Evolutionary conservation across 2,113 vertebrate species (phyloP).

Genomic region (Channa maculata): DNA sequence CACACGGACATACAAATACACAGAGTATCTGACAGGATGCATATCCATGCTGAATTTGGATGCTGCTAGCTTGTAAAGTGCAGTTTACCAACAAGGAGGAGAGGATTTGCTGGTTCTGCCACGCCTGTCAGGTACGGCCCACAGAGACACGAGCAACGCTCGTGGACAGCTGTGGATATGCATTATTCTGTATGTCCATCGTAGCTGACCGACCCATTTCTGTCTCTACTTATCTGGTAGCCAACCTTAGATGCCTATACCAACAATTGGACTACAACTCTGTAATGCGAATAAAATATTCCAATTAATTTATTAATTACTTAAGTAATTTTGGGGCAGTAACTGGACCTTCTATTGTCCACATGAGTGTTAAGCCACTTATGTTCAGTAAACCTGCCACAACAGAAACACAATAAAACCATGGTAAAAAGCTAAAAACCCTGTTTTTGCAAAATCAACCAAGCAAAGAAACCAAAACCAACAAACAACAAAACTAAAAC

Average conservation of each 20-base stretch:
- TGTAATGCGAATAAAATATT: neutral
- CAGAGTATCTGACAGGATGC: slow-evolving; percentile 51
- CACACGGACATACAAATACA: slow-evolving; percentile 33
- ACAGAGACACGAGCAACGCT: slow-evolving; percentile 22
- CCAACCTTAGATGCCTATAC: neutral
- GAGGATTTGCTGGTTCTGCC: slow-evolving; percentile 43
- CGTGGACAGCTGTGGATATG: slow-evolving; percentile 49
- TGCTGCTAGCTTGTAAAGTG: slow-evolving; percentile 43
- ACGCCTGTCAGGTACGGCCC: slow-evolving; percentile 29
- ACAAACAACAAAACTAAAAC: slow-evolving; percentile 19
- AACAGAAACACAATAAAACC: neutral
- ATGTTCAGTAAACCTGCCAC: no score
- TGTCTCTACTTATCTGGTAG: slow-evolving; percentile 42
- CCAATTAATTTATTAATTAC: neutral
- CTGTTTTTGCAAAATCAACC: neutral
- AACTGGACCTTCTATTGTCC: no score
- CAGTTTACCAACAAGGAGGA: slow-evolving; percentile 42
- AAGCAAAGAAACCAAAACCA: neutral
- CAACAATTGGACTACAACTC: slow-evolving; percentile 5
- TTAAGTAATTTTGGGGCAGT: no score
- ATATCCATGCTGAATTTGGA: slow-evolving; percentile 44
- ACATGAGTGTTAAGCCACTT: no score
- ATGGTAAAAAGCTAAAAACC: neutral
- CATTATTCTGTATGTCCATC: slow-evolving; percentile 35
- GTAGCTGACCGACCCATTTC: slow-evolving; percentile 52